Conservation (phyloP, 2,113 vertebrate genomes). For the Butorides virescens region DNA sequence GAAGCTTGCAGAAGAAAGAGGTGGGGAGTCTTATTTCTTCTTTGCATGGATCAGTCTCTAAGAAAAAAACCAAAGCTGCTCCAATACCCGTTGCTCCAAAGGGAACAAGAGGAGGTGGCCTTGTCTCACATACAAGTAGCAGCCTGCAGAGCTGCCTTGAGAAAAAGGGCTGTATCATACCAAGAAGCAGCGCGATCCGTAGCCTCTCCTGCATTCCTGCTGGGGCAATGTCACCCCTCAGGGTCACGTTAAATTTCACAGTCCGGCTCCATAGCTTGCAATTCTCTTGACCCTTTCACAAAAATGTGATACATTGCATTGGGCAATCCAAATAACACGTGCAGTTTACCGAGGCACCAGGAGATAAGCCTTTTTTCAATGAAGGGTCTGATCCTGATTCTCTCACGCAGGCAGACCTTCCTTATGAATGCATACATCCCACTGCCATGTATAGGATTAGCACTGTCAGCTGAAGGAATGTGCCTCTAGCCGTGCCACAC, state of each 20-base stretch:
- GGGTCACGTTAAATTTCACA: slow-evolving; percentile 12
- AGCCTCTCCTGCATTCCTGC: background rate
- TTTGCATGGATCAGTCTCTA: background rate
- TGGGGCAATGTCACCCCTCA: background rate
- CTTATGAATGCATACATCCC: background rate
- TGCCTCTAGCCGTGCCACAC: background rate
- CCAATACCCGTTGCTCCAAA: background rate
- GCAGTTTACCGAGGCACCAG: background rate
- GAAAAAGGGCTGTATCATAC: background rate
- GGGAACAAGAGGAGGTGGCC: background rate
- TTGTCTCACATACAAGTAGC: background rate
- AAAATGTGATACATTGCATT: background rate
- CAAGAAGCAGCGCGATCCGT: background rate
- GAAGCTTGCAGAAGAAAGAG: background rate
- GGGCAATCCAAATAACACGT: background rate
- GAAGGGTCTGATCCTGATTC: background rate
- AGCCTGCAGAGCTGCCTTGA: background rate
- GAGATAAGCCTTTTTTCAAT: background rate
- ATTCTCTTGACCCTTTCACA: background rate
- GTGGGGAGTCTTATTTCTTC: background rate
- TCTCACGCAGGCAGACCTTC: background rate
- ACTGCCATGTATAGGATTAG: background rate
- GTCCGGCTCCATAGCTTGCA: background rate
- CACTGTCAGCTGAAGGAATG: slow-evolving; percentile 1
- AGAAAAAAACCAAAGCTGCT: background rate